Evolutionary conservation across 2,888 invertebrate genomes (phyloP).

Genomic region (Zhuqinia jingwanae): DNA sequence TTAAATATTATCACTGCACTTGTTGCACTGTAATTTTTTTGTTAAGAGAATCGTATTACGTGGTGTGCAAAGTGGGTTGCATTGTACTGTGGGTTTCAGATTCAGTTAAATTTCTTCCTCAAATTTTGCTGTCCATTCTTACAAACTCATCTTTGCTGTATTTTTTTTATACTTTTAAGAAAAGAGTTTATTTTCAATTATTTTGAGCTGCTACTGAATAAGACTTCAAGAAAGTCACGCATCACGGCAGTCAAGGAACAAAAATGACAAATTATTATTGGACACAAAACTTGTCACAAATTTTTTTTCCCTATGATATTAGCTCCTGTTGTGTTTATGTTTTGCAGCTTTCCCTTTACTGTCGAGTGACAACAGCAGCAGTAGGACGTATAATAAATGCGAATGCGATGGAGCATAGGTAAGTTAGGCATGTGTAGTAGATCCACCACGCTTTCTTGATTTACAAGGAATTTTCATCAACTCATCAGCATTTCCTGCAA

Average conservation of each 20-base stretch:
- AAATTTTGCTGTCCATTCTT: constrained; percentile 14
- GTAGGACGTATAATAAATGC: not conserved
- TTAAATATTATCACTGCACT: not conserved
- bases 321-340: not conserved
- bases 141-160: not conserved
- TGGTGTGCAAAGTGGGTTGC: not conserved
- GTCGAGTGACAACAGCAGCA: constrained; percentile 17
- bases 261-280: constrained; percentile 36
- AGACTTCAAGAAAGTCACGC: not conserved
- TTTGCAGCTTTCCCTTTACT: constrained; percentile 33
- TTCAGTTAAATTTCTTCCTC: constrained; percentile 18
- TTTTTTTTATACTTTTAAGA: not conserved
- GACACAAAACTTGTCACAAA: constrained; percentile 16
- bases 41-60: not conserved
- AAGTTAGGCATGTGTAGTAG: not conserved
- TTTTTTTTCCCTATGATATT: too few relatives aligned
- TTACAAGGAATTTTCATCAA: not conserved
- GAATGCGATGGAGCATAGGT: not conserved
- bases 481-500: constrained; percentile 20
- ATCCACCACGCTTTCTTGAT: constrained; percentile 52
- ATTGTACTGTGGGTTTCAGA: not conserved
- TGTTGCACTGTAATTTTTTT: not conserved
- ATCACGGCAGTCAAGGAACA: not conserved
- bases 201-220: not conserved
- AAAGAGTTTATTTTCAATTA: not conserved